Evolutionary conservation across 2,113 vertebrate species (phyloP).

Genomic region (Archocentrus centrarchus): DNA sequence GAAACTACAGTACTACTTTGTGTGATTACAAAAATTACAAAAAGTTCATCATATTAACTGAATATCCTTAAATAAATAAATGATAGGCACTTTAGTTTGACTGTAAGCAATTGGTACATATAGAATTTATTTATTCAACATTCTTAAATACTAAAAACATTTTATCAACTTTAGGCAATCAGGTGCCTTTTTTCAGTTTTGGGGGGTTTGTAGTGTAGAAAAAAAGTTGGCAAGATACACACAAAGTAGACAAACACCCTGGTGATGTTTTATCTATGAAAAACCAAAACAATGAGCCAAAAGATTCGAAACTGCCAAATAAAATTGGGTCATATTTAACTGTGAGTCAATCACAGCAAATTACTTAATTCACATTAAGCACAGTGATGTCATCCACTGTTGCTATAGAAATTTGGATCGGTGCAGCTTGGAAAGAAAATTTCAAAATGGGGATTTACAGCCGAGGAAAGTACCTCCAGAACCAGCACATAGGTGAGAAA

Average conservation of each 20-base stretch:
- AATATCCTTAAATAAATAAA: background rate
- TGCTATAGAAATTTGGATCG: too few relatives aligned
- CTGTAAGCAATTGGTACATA: background rate
- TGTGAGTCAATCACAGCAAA: fast-evolving
- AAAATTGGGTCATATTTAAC: background rate
- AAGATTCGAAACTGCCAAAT: background rate
- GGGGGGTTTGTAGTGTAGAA: background rate
- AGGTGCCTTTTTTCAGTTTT: background rate
- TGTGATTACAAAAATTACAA: background rate
- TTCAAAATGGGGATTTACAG: background rate
- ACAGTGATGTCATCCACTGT: background rate
- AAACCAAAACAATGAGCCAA: background rate
- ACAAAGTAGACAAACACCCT: background rate
- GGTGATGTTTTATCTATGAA: background rate
- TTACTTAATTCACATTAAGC: background rate
- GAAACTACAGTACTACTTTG: background rate
- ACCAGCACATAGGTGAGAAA: background rate
- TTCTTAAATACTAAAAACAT: background rate
- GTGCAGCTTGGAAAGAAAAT: background rate
- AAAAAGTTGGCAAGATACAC: background rate
- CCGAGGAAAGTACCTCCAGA: background rate
- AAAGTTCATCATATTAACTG: background rate
- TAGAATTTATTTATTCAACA: background rate
- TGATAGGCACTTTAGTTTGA: fast-evolving
- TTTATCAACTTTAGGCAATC: background rate